Percentiles rank a stretch among this genome's conserved stretches.
Conservation (phyloP, 2,888 invertebrate genomes). For the Globia sparganii region DNA sequence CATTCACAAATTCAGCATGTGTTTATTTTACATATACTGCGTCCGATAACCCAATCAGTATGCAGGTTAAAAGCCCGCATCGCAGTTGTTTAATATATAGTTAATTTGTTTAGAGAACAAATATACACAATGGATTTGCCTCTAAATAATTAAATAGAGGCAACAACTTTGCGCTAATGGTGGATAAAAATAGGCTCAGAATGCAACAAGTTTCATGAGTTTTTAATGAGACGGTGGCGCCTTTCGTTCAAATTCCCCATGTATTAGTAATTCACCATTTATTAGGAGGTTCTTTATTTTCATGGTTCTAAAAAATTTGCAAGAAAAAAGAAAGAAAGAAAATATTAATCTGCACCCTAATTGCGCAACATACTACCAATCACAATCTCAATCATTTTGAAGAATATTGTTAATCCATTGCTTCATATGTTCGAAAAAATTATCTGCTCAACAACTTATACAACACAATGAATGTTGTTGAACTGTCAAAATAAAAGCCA, state of each 20-base stretch:
- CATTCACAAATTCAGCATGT: too few species aligned
- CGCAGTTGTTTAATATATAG: background rate
- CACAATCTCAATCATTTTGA: background rate
- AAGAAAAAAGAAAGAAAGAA: background rate
- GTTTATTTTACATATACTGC: background rate
- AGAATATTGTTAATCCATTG: background rate
- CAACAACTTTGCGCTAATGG: background rate
- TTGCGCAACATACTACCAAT: background rate
- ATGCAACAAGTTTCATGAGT: constrained; percentile 41
- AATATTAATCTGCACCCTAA: background rate
- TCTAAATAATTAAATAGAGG: constrained; percentile 16
- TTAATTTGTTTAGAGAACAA: constrained; percentile 27
- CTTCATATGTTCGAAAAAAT: background rate
- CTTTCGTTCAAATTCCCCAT: background rate
- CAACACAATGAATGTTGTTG: background rate
- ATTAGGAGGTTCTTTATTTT: background rate
- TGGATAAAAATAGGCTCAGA: constrained; percentile 18
- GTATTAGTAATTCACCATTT: background rate
- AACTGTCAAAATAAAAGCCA: background rate
- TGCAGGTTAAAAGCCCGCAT: constrained; percentile 1
- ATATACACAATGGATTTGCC: background rate
- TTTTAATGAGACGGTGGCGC: constrained; percentile 18
- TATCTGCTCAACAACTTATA: background rate
- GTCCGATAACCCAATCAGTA: background rate
- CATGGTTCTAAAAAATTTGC: background rate